Conservation (phyloP, 2,113 vertebrate genomes). For the Rana temporaria region DNA sequence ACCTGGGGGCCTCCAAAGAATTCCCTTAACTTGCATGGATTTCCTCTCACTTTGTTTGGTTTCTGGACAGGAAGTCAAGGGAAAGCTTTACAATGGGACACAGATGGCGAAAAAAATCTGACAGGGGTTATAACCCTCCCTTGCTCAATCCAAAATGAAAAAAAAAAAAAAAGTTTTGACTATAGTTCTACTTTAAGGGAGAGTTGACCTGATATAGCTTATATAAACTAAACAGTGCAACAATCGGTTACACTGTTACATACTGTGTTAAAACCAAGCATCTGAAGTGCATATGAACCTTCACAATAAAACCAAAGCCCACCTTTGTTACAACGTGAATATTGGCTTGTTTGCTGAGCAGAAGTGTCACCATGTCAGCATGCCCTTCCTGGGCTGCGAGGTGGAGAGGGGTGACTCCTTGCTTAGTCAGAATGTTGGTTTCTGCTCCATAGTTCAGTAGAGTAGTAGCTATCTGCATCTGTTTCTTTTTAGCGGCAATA, state of each 20-base stretch:
- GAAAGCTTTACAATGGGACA: too few species aligned
- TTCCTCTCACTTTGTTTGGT: too few species aligned
- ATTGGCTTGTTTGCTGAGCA: conserved; percentile 85
- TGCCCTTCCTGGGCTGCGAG: conserved; percentile 95
- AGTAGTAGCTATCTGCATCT: conserved; percentile 93
- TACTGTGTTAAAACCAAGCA: background rate
- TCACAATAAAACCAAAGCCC: conserved; percentile 44
- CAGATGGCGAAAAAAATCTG: too few species aligned
- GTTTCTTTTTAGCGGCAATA: conserved; percentile 96
- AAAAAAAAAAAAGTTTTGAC: too few species aligned
- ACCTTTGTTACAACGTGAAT: conserved; percentile 92
- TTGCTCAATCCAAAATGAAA: too few species aligned
- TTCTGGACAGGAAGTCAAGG: too few species aligned
- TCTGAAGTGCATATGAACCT: background rate
- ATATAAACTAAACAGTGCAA: too few species aligned
- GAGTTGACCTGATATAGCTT: too few species aligned
- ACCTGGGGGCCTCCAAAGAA: too few species aligned
- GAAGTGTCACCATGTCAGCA: conserved; percentile 85
- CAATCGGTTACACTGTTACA: background rate
- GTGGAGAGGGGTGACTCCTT: conserved; percentile 92
- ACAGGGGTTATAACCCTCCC: too few species aligned
- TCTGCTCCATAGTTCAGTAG: conserved; percentile 88
- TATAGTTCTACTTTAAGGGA: too few species aligned
- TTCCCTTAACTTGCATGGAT: too few species aligned
- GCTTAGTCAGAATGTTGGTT: conserved; percentile 91